These are phyloP conservation scores for Xiphias gladius DNA, from an alignment of 2,113 vertebrate genomes.

Conservation along the genomic window DNA sequence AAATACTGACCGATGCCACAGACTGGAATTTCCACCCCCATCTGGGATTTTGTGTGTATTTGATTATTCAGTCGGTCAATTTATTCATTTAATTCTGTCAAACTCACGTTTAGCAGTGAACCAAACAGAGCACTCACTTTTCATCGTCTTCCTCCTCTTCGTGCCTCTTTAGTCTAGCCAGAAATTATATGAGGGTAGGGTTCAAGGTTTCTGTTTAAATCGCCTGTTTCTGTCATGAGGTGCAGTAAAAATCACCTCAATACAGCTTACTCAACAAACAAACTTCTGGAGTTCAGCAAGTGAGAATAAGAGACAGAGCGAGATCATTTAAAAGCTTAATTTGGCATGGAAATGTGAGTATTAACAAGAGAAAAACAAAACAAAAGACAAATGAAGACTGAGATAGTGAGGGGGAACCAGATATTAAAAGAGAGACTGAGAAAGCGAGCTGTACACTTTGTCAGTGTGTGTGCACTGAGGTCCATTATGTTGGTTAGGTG, in stretches of 20 bases:
- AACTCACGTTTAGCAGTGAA: not conserved
- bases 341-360: conserved; percentile 7
- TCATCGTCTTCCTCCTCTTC: not conserved
- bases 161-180: not conserved
- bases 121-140: not conserved
- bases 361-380: conserved; percentile 41
- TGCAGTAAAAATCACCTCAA: conserved; percentile 6
- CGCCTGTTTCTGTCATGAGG: not conserved
- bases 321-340: conserved; percentile 29
- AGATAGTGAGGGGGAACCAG: conserved; percentile 18
- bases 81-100: not conserved
- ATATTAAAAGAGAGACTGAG: conserved; percentile 43
- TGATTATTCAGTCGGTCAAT: not conserved
- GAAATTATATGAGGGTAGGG: not conserved
- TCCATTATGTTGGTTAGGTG: conserved; percentile 37
- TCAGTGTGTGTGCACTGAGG: conserved; percentile 15
- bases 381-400: conserved; percentile 15
- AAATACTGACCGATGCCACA: not conserved
- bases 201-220: conserved; percentile 37
- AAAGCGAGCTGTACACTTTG: not conserved
- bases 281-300: conserved; percentile 11
- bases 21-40: not conserved
- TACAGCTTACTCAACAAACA: conserved; percentile 40
- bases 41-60: not conserved
- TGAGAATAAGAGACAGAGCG: not conserved